phyloP scores from a whole-genome alignment of 2,888 invertebrate species.

The Stenchaetothrips biformis region DNA sequence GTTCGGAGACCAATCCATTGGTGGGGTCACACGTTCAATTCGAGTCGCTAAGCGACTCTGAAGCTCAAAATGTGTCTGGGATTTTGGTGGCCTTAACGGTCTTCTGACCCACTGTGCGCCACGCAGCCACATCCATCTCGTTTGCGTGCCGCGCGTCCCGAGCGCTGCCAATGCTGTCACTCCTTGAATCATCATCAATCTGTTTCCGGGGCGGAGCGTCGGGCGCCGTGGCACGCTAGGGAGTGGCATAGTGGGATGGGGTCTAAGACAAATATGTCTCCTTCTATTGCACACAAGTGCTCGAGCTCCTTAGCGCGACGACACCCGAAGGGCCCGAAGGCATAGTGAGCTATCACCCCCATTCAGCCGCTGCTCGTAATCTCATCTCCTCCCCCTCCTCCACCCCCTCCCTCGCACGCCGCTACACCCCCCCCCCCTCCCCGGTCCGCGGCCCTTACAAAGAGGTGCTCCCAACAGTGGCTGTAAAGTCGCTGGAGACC shows the following conservation, averaged over 20 bases:
- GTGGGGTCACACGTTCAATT: no score
- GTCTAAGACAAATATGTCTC: neutral
- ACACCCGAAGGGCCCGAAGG: neutral
- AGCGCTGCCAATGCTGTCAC: neutral
- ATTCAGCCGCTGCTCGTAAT: neutral
- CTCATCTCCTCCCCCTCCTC: neutral
- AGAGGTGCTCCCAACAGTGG: no score
- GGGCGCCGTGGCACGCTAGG: neutral
- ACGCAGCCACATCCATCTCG: no score
- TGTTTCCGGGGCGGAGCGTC: neutral
- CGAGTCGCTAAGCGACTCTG: no score
- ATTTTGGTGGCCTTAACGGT: no score
- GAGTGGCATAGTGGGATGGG: neutral
- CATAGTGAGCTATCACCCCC: neutral
- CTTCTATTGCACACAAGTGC: constrained; percentile 2
- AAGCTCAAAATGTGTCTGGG: no score
- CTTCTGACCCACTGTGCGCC: no score
- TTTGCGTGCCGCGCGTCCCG: neutral
- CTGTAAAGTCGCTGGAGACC: no score
- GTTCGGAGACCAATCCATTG: no score
- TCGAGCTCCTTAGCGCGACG: neutral
- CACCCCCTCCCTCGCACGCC: neutral
- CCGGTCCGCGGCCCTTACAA: no score
- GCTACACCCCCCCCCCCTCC: neutral
- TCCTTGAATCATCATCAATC: constrained; percentile 7